Percentiles rank a stretch among this genome's conserved stretches.
Evolutionary conservation across 2,888 invertebrate genomes (phyloP).

Genomic region (Acanthacorydalis orientalis): DNA sequence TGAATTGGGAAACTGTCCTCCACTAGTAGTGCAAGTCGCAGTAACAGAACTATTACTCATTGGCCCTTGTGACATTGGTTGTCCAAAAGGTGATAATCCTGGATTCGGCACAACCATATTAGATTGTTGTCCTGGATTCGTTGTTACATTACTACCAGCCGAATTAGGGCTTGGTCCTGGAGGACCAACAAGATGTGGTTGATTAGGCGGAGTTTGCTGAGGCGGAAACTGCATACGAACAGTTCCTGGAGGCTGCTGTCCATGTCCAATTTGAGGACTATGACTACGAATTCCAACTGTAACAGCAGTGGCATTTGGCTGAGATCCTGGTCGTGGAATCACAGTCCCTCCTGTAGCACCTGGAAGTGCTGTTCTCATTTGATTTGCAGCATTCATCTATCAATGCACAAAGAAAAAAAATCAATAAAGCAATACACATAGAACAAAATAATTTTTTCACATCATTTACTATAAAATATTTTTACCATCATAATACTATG

Average conservation of each 20-base stretch:
- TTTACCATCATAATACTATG: too few relatives aligned
- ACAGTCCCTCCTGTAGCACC: conserved; percentile 7
- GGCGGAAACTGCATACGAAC: conserved; percentile 29
- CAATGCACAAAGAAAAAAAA: too few relatives aligned
- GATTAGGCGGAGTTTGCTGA: conserved; percentile 18
- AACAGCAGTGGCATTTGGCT: conserved; percentile 1
- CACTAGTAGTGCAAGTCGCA: conserved; percentile 18
- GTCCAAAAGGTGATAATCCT: conserved; percentile 51
- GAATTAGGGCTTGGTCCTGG: conserved; percentile 66
- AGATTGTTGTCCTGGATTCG: conserved; percentile 33
- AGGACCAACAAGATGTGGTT: conserved; percentile 50
- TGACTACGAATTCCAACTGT: conserved; percentile 17
- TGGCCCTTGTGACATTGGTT: conserved; percentile 36
- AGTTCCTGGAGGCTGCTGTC: conserved; percentile 25
- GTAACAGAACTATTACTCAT: conserved; percentile 13
- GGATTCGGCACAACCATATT: conserved; percentile 40
- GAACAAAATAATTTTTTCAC: too few relatives aligned
- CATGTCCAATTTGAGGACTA: conserved; percentile 25
- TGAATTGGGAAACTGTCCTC: conserved; percentile 34
- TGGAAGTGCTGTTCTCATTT: conserved; percentile 8
- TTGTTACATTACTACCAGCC: conserved; percentile 22
- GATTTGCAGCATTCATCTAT: neutral
- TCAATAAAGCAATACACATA: too few relatives aligned
- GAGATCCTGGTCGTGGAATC: conserved; percentile 4
- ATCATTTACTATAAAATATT: too few relatives aligned